Conservation (phyloP, 2,797 vertebrate species). For the Notoglanidium macrostoma region DNA sequence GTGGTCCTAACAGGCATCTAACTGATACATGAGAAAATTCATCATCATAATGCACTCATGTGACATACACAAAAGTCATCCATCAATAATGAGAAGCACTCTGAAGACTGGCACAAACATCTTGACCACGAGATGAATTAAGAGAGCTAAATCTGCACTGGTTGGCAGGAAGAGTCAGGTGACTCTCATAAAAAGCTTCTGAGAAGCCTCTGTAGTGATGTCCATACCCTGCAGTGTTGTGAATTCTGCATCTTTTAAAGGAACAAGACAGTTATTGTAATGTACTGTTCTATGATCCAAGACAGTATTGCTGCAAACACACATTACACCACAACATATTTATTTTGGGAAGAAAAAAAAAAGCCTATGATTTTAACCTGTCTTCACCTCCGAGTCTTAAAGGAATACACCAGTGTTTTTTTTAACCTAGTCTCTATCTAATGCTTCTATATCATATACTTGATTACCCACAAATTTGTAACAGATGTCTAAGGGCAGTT, state of each 20-base stretch:
- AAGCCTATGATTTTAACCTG: not conserved
- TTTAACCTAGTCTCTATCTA: not conserved
- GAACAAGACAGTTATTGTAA: not conserved
- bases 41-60: not conserved
- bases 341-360: not conserved
- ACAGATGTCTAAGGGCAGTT: not conserved
- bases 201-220: slow-evolving; percentile 13
- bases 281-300: not conserved
- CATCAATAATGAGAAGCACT: not conserved
- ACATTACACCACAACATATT: not conserved
- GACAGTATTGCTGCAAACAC: not conserved
- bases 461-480: not conserved
- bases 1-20: slow-evolving; percentile 14
- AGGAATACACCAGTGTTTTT: not conserved
- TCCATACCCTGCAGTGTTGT: not conserved
- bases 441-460: not conserved
- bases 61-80: not conserved
- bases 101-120: not conserved
- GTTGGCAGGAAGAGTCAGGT: slow-evolving; percentile 3
- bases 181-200: slow-evolving; percentile 21
- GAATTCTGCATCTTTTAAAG: not conserved
- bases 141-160: slow-evolving; percentile 6
- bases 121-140: slow-evolving; percentile 2
- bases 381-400: not conserved
- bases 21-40: slow-evolving; percentile 8